A percentile compares a stretch with the other conserved stretches of the same genome.
phyloP scores from a whole-genome alignment of 2,888 invertebrate genomes.

The Epinotia ramella region DNA sequence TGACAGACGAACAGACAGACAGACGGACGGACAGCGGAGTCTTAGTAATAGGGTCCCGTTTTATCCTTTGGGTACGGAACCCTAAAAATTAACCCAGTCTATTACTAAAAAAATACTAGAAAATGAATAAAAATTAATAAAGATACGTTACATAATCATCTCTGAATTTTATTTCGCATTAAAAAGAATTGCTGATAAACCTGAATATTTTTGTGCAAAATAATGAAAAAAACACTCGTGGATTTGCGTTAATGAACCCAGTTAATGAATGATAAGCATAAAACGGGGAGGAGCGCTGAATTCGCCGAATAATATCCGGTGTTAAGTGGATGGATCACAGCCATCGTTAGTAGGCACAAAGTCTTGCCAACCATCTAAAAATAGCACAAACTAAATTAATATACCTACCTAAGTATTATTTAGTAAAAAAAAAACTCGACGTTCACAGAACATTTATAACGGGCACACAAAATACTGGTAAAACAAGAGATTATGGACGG shows the following conservation, averaged over 20 bases:
- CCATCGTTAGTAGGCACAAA: slow-evolving; percentile 15
- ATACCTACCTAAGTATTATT: not conserved
- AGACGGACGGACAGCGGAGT: too few relatives aligned
- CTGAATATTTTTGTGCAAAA: not conserved
- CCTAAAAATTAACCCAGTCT: too few relatives aligned
- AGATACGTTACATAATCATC: too few relatives aligned
- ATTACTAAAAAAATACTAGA: too few relatives aligned
- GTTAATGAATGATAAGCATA: slow-evolving; percentile 44
- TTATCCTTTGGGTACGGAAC: too few relatives aligned
- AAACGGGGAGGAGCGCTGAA: slow-evolving; percentile 43
- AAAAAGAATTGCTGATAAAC: not conserved
- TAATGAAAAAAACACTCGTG: not conserved
- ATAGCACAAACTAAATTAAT: slow-evolving; percentile 19
- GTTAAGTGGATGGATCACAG: slow-evolving; percentile 72
- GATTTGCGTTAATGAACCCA: slow-evolving; percentile 27
- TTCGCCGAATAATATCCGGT: slow-evolving; percentile 76
- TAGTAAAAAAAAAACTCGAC: not conserved
- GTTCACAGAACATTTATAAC: not conserved
- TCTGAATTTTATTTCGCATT: not conserved
- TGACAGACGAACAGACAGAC: too few relatives aligned
- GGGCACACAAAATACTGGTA: not conserved
- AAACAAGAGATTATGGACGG: not conserved
- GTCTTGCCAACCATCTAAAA: slow-evolving; percentile 14
- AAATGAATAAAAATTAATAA: too few relatives aligned
- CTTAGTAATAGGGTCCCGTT: too few relatives aligned